A percentile compares a stretch with the other conserved stretches of the same genome.
Conservation (phyloP, 2,113 vertebrate genomes). For the Sorex araneus region DNA sequence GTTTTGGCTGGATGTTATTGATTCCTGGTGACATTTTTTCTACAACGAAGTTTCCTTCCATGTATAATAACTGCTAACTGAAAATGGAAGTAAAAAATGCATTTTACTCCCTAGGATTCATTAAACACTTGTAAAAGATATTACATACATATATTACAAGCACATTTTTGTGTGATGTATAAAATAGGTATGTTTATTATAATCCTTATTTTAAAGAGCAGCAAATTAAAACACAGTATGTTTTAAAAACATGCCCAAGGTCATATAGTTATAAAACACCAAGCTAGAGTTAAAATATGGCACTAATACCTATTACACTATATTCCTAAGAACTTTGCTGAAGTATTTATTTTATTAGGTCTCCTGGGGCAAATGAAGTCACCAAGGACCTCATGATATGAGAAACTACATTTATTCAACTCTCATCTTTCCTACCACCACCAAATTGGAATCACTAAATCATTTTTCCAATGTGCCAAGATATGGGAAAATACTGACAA, state of each 20-base stretch:
- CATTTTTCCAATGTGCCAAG: background rate
- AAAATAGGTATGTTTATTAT: constrained; percentile 31
- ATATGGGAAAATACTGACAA: background rate
- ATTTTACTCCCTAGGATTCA: background rate
- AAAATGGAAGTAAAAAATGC: background rate
- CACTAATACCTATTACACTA: background rate
- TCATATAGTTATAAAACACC: constrained; percentile 5
- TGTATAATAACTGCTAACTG: constrained; percentile 5
- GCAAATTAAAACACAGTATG: background rate
- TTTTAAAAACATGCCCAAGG: constrained; percentile 6
- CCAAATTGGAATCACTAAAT: background rate
- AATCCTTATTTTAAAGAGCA: constrained; percentile 13
- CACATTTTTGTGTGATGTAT: constrained; percentile 29
- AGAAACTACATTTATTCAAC: background rate
- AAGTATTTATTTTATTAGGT: background rate
- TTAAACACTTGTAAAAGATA: background rate
- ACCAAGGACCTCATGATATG: background rate
- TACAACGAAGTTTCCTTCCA: constrained; percentile 50
- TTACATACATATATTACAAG: background rate
- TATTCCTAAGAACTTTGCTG: background rate
- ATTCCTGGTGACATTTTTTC: constrained; percentile 7
- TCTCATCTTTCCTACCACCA: background rate
- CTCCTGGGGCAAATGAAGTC: background rate
- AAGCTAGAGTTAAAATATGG: background rate
- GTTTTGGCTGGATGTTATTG: background rate